Percentiles rank a stretch among this genome's conserved stretches.
These are phyloP conservation scores for Merodon equestris DNA, from an alignment of 2,888 invertebrate species.

Conservation along the genomic window DNA sequence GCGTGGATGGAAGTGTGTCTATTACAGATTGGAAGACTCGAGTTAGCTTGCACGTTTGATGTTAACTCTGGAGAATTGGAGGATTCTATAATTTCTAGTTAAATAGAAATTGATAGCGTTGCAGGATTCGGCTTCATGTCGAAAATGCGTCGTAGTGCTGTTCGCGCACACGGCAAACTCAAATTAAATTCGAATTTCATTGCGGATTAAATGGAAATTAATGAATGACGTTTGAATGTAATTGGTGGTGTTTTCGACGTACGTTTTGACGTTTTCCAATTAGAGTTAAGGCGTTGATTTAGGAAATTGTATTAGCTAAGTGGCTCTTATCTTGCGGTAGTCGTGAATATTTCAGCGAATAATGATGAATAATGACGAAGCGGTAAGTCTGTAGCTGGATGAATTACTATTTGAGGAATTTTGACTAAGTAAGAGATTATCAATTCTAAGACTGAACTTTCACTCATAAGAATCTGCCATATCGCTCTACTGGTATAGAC, in stretches of 20 bases:
- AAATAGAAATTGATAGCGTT: slow-evolving; percentile 54
- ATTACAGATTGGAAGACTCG: background rate
- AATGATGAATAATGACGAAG: no score
- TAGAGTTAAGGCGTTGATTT: slow-evolving; percentile 18
- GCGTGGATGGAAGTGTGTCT: no score
- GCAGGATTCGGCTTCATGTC: slow-evolving; percentile 18
- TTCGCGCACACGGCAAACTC: background rate
- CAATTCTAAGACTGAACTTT: no score
- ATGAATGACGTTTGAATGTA: slow-evolving; percentile 29
- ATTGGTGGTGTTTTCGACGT: slow-evolving; percentile 24
- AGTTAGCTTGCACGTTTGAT: slow-evolving; percentile 28
- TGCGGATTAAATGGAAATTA: slow-evolving; percentile 48
- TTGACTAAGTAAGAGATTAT: no score
- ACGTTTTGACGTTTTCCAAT: slow-evolving; percentile 20
- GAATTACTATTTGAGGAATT: no score
- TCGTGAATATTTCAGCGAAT: no score
- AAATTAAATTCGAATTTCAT: slow-evolving; percentile 49
- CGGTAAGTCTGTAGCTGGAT: no score
- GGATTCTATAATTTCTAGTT: slow-evolving; percentile 44
- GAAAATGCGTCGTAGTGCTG: background rate
- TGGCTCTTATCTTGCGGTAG: no score
- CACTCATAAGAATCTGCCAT: no score
- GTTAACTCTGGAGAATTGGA: background rate
- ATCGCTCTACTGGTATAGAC: no score
- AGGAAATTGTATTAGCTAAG: no score